phyloP scores from a whole-genome alignment of 2,888 invertebrate genomes.

The Machimus atricapillus region DNA sequence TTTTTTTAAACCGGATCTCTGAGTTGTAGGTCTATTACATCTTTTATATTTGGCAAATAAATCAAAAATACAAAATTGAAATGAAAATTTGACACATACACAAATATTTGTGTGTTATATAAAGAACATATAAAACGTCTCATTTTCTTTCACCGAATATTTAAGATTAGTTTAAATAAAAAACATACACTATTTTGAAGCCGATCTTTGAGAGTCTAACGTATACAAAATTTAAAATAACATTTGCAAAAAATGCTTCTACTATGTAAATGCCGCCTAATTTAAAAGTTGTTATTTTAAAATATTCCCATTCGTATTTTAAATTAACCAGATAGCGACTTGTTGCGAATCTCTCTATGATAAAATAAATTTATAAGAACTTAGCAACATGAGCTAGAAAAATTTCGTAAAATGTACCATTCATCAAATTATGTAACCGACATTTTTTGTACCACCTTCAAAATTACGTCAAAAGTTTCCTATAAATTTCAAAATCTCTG shows the following conservation, averaged over 20 bases:
- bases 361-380: neutral
- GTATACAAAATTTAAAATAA: too few relatives aligned
- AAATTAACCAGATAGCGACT: neutral
- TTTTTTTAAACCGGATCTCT: neutral
- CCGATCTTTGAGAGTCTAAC: too few relatives aligned
- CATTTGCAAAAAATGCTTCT: neutral
- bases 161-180: too few relatives aligned
- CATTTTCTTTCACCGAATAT: too few relatives aligned
- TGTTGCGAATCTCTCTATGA: neutral
- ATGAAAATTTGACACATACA: too few relatives aligned
- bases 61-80: neutral
- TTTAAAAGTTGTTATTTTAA: neutral
- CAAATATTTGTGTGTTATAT: too few relatives aligned
- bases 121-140: too few relatives aligned
- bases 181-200: too few relatives aligned
- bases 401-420: neutral
- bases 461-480: neutral
- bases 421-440: neutral
- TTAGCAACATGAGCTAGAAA: neutral
- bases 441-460: neutral
- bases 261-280: neutral
- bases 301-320: neutral
- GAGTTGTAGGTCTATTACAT: neutral
- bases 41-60: neutral
- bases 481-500: neutral